Percentiles rank a stretch among this genome's conserved stretches.
phyloP scores from a whole-genome alignment of 2,113 vertebrate genomes.

The Ascaphus truei region DNA sequence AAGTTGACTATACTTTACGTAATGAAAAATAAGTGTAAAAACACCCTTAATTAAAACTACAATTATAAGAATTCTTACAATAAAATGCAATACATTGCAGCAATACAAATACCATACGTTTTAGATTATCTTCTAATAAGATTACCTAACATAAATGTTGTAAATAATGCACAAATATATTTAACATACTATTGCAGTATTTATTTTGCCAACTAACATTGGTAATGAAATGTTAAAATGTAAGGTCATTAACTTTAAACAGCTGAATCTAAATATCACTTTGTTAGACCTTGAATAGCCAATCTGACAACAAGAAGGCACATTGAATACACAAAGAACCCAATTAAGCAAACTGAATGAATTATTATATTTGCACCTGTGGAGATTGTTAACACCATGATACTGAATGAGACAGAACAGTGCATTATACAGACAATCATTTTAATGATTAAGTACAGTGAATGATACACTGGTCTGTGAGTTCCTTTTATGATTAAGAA shows the following conservation, averaged over 20 bases:
- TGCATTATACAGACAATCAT: conserved; percentile 22
- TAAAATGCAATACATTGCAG: no score
- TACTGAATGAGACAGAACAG: not conserved
- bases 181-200: no score
- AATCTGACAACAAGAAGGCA: conserved; percentile 30
- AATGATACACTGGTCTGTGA: conserved; percentile 7
- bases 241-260: not conserved
- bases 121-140: no score
- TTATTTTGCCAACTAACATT: no score
- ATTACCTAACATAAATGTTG: no score
- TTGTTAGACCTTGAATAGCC: conserved; percentile 30
- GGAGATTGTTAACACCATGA: conserved; percentile 1
- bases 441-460: conserved; percentile 18
- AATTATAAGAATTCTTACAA: no score
- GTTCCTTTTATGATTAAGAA: conserved; percentile 2
- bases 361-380: conserved; percentile 23
- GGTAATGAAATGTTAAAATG: not conserved
- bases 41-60: no score
- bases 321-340: conserved; percentile 24
- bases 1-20: no score
- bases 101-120: no score
- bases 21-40: no score
- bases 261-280: conserved; percentile 25
- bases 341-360: conserved; percentile 16
- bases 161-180: no score